A percentile compares a stretch with the other conserved stretches of the same genome.
These are phyloP conservation scores for Portevinia maculata DNA, from an alignment of 2,888 invertebrate species.

Conservation along the genomic window DNA sequence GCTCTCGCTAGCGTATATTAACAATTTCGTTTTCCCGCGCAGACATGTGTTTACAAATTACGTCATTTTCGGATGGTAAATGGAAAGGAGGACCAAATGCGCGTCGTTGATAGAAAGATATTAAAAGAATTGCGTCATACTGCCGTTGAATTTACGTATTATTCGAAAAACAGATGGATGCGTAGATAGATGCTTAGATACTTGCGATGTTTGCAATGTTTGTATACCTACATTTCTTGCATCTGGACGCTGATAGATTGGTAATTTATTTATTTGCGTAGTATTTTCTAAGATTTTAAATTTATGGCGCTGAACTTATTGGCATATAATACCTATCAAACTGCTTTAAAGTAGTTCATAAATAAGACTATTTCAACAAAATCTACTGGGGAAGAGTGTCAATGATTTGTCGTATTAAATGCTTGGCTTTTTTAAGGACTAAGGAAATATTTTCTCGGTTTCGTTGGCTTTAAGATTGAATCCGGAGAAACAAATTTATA, in stretches of 20 bases:
- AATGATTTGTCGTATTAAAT: too few species aligned
- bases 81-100: not conserved
- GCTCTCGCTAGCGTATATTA: constrained; percentile 14
- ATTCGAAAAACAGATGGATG: constrained; percentile 14
- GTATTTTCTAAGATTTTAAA: not conserved
- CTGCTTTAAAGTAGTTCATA: too few species aligned
- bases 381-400: too few species aligned
- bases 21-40: constrained; percentile 70
- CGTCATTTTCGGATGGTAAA: constrained; percentile 44
- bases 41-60: constrained; percentile 63
- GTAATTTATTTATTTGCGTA: constrained; percentile 3
- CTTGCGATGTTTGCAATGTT: not conserved
- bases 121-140: constrained; percentile 19
- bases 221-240: constrained; percentile 3
- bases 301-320: too few species aligned
- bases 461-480: too few species aligned
- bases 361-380: too few species aligned
- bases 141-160: constrained; percentile 20
- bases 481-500: too few species aligned
- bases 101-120: constrained; percentile 20
- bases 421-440: too few species aligned
- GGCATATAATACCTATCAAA: too few species aligned
- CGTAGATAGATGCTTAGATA: not conserved
- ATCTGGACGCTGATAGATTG: constrained; percentile 9
- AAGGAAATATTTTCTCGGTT: not conserved